Base-by-base conservation (phyloP, 1,140 invertebrate species). In the Drosophila oshimai region DNA sequence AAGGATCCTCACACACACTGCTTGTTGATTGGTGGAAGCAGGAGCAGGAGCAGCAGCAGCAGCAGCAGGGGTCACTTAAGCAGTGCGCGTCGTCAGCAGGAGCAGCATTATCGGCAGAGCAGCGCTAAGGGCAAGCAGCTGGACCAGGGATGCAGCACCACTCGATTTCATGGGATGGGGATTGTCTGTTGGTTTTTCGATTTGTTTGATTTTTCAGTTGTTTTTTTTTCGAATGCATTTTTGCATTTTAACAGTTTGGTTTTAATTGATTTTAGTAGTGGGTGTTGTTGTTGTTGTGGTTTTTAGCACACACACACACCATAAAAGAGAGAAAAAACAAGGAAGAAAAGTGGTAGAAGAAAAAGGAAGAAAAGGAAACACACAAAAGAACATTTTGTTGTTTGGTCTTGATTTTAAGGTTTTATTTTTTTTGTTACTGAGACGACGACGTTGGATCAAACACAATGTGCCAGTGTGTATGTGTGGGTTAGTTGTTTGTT, bases 321-420 rank as follows among this genome's bases (percentile, higher is more conserved):
- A 54, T 81, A 86, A 81, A 86, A 86, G 83, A 86, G 80, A 86
- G 81, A 87, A 79, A 87, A 81, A 77, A 54, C 76, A 83, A 73
- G 67, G 74, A 86, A 68, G 61, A 88, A 86, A 87, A 87, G 81
- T 87, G 75, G 83, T 86, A 86, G 81, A 86, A 86, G 81, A 86
- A 88, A 86, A 81, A 87, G 81, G 81, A 86, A 86, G 81, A 86
- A 86, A 86, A 86, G 80, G 83, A 88, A 87, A 87, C 81, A 86
- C 80, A 86, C 81, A 86, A 86, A 86, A 87, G 49, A 86, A 81
- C 58, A 77, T 70, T 86, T 83, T 46, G 51, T 44, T 70, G 74
- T 68, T 51, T 76, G 42, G 50, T 46, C 46, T 37, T 51, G 28
- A 46, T 45, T 51, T 65, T 39, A 22, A 31, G 6, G 6, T 36